Evolutionary conservation across 2,797 vertebrate species (phyloP), one percentile per base, ranked within the genome.

Genomic region (Taenioides sp.): DNA sequence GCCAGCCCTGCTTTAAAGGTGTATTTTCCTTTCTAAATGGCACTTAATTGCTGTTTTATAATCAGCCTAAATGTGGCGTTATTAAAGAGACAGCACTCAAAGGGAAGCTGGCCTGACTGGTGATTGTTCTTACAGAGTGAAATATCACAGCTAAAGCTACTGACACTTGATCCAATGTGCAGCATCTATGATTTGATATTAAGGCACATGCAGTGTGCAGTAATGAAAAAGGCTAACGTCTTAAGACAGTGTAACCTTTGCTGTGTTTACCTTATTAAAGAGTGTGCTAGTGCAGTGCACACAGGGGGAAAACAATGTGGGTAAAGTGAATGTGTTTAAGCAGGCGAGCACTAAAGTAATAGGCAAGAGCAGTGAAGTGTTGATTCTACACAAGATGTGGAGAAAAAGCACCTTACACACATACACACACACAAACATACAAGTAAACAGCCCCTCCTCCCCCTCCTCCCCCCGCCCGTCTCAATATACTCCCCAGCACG

Each of bases 281-380:
- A 88, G 85, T 86, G 85, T 88, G 91, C 75, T 78, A 83, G 74
- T 75, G 80, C 83, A 89, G 84, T 78, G 82, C 90, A 92, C 86
- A 89, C 72, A 69, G 54, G 54, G 76, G 69, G 75, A 23, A 65
- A 74, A 82, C 80, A 72, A 81, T 76, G 85, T 86, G 95, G 94
- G 94, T 94, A 93, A 95, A 95, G 94, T 79, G 79, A 92, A 95
- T 95, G 94, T 95, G 95, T 94, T 95, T 95, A 95, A 96, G 94
- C 94, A 92, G 92, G 94, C 95, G 94, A 95, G 95, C 81, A 92
- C 93, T 95, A 95, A 95, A 96, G 95, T 98, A 98, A 98, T 97
- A 96, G 96, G 94, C 86, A 95, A 96, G 96, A 93, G 95, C 96
- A 97, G 93, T 96, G 95, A 96, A 96, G 96, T 98, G 96, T 96